phyloP scores from a whole-genome alignment of 2,113 vertebrate genomes.

The Pitta sordida region DNA sequence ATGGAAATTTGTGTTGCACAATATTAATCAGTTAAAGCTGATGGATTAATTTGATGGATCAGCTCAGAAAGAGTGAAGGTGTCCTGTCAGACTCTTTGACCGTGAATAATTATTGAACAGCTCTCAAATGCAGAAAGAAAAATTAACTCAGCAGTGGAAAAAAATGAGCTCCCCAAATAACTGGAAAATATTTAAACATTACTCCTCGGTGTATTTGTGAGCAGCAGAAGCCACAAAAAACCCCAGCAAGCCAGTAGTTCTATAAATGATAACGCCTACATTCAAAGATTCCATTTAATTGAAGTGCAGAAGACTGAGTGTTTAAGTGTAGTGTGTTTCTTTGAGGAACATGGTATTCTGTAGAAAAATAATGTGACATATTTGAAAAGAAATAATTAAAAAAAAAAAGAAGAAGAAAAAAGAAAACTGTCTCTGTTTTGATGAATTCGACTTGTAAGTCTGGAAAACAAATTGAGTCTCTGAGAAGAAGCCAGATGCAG shows the following conservation, averaged over 20 bases:
- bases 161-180: constrained; percentile 17
- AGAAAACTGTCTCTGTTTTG: not conserved
- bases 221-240: constrained; percentile 2
- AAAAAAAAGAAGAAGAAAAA: not conserved
- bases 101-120: not conserved
- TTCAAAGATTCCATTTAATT: not conserved
- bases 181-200: not conserved
- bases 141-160: not conserved
- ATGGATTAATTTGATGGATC: not conserved
- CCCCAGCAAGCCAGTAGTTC: not conserved
- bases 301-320: not conserved
- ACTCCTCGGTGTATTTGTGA: not conserved
- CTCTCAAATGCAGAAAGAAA: not conserved
- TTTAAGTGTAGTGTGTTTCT: not conserved
- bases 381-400: not conserved
- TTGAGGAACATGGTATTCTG: not conserved
- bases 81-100: not conserved
- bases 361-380: not conserved
- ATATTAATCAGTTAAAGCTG: not conserved
- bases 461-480: not conserved
- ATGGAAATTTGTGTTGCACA: not conserved
- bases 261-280: not conserved
- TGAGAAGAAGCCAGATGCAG: not conserved
- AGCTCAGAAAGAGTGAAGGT: not conserved
- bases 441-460: not conserved